These are phyloP conservation scores for Melinaea marsaeus DNA, from an alignment of 2,888 invertebrate genomes.

Conservation along the genomic window DNA sequence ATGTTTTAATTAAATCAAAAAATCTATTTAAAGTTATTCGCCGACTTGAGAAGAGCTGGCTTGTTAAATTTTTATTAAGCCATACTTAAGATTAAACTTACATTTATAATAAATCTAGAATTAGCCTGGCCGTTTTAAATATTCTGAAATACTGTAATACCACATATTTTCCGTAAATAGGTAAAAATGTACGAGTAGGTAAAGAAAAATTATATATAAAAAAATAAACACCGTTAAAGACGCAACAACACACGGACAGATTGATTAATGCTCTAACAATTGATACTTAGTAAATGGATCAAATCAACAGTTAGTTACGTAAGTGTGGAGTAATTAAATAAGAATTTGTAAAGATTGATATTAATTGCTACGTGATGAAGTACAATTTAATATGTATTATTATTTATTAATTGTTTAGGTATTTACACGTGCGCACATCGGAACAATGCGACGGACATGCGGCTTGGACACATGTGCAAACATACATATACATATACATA, in stretches of 20 bases:
- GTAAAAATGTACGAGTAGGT: no score
- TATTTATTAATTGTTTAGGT: constrained; percentile 37
- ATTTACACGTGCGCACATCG: constrained; percentile 49
- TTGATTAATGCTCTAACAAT: constrained; percentile 13
- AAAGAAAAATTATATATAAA: no score
- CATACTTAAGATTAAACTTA: no score
- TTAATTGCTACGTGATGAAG: constrained; percentile 46
- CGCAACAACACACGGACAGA: background rate
- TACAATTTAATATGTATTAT: constrained; percentile 33
- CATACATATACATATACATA: background rate
- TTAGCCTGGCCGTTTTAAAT: no score
- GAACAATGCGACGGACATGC: constrained; percentile 16
- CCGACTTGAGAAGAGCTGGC: no score
- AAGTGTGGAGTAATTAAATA: constrained; percentile 39
- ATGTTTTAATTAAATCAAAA: no score
- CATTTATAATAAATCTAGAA: no score
- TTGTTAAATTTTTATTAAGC: no score
- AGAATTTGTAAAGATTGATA: constrained; percentile 46
- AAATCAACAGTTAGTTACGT: constrained; percentile 30
- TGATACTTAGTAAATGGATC: constrained; percentile 31
- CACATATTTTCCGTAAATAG: no score
- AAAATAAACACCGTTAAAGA: background rate
- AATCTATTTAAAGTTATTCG: no score
- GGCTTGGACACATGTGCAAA: constrained; percentile 3
- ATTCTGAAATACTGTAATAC: no score